These are phyloP conservation scores for Myanophis thanlyinensis DNA, from an alignment of 2,113 vertebrate genomes.

Conservation along the genomic window DNA sequence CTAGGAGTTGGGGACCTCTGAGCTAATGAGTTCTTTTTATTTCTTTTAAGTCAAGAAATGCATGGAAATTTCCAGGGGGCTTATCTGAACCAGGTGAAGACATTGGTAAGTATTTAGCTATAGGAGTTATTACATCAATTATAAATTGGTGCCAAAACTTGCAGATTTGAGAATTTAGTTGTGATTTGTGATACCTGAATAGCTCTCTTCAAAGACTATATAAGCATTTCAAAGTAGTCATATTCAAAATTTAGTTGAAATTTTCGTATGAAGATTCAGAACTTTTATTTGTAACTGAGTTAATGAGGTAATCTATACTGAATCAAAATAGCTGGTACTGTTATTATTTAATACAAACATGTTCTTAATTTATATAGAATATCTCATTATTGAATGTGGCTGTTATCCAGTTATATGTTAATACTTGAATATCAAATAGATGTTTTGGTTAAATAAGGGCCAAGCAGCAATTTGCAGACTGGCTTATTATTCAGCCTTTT, in stretches of 20 bases:
- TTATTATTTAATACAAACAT: background rate
- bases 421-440: background rate
- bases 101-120: conserved; percentile 78
- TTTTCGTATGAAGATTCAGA: background rate
- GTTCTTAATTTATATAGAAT: background rate
- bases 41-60: conserved; percentile 78
- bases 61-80: conserved; percentile 96
- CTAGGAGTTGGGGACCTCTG: background rate
- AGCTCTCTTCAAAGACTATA: background rate
- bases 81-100: conserved; percentile 91
- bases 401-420: background rate
- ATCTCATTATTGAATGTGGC: background rate
- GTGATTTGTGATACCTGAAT: background rate
- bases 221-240: background rate
- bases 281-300: conserved; percentile 5
- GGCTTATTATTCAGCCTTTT: background rate
- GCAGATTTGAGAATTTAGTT: background rate
- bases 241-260: background rate
- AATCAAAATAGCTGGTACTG: background rate
- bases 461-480: background rate
- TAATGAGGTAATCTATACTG: background rate
- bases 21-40: conserved; percentile 9
- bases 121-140: background rate
- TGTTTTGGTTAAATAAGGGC: background rate
- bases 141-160: background rate